Percentiles rank a stretch among this genome's conserved stretches.
These are phyloP conservation scores for Acanthiza pusilla DNA, from an alignment of 2,797 vertebrate genomes.

Conservation along the genomic window DNA sequence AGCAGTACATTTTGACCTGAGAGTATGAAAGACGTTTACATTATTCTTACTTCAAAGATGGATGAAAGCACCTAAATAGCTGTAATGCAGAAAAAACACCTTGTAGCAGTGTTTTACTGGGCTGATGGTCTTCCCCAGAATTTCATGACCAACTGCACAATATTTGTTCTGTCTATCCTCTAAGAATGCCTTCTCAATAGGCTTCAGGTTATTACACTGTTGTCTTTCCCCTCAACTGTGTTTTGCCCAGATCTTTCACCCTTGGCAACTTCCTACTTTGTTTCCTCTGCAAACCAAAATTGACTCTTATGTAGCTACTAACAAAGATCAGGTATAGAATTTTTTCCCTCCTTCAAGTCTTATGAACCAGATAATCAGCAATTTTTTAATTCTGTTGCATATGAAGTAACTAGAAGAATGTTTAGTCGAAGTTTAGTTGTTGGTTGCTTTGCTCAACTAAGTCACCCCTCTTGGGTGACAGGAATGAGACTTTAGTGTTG, in stretches of 20 bases:
- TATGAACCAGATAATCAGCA: background rate
- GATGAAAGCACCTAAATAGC: background rate
- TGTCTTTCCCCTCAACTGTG: background rate
- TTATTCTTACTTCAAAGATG: background rate
- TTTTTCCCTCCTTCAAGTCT: background rate
- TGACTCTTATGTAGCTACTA: background rate
- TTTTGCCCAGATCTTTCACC: background rate
- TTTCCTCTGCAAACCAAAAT: background rate
- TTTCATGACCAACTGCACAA: background rate
- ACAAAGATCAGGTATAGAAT: background rate
- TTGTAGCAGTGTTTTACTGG: background rate
- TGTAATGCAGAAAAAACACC: background rate
- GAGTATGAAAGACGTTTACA: background rate
- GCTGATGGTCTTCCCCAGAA: background rate
- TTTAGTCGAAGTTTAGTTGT: background rate
- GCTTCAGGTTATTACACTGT: background rate
- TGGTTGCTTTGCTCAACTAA: background rate
- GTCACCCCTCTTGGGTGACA: background rate
- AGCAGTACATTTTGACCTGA: background rate
- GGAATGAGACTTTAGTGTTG: background rate
- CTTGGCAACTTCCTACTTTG: background rate
- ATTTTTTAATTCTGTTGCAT: background rate
- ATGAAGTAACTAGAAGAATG: background rate
- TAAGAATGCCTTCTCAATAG: background rate
- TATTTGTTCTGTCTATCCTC: background rate